These are phyloP conservation scores for Orthosia cruda DNA, from an alignment of 2,888 invertebrate genomes.

Conservation along the genomic window DNA sequence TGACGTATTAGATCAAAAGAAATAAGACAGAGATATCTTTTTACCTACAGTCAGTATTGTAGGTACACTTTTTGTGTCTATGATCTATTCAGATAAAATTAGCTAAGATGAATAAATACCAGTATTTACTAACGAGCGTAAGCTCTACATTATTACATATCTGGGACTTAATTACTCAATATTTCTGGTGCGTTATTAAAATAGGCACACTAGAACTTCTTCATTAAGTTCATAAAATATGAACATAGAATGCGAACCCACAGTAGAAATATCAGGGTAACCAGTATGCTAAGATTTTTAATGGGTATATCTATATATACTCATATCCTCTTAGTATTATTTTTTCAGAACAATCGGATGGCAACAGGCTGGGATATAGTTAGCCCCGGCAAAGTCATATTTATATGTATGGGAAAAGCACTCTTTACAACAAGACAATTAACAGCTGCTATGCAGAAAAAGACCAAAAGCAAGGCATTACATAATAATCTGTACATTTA, in stretches of 20 bases:
- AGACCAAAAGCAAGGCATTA: too few species aligned
- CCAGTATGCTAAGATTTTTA: not conserved
- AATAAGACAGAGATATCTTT: too few species aligned
- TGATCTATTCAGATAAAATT: slow-evolving; percentile 21
- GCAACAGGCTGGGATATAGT: not conserved
- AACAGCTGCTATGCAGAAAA: too few species aligned
- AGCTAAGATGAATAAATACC: too few species aligned
- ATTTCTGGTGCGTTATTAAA: slow-evolving; percentile 40
- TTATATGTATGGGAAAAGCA: too few species aligned
- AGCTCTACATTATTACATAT: slow-evolving; percentile 51
- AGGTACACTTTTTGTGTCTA: slow-evolving; percentile 24
- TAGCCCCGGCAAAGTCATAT: too few species aligned
- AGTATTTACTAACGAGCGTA: slow-evolving; percentile 55
- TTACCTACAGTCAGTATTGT: not conserved
- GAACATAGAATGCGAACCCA: too few species aligned
- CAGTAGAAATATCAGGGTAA: not conserved
- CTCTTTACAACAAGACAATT: too few species aligned
- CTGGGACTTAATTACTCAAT: slow-evolving; percentile 46
- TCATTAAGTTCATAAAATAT: slow-evolving; percentile 25
- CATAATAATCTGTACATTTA: not conserved
- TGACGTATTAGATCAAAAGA: too few species aligned
- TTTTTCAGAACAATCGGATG: not conserved
- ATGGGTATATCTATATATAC: too few species aligned
- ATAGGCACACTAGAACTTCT: slow-evolving; percentile 22
- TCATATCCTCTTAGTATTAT: not conserved